Percentiles rank a stretch among this genome's conserved stretches.
Evolutionary conservation across 2,113 vertebrate genomes (phyloP).

Genomic region (Macquaria ambigua): DNA sequence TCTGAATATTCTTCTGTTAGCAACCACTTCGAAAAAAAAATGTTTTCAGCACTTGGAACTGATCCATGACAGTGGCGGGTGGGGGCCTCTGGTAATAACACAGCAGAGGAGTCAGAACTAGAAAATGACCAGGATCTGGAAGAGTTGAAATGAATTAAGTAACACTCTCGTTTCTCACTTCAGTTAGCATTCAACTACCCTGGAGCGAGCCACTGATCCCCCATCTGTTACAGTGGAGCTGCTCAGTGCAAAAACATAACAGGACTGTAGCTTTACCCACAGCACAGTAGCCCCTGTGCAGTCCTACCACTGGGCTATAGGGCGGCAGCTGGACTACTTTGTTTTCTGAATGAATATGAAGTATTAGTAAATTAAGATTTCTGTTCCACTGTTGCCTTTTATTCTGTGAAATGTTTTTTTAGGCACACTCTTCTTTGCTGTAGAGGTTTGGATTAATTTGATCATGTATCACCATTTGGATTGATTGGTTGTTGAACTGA

Average conservation of each 20-base stretch:
- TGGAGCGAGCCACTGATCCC: background rate
- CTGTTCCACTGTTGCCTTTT: background rate
- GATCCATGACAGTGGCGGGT: background rate
- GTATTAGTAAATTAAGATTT: background rate
- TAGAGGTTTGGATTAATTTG: background rate
- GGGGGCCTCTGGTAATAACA: background rate
- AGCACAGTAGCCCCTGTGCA: background rate
- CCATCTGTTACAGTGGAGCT: conserved; percentile 18
- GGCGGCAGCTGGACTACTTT: background rate
- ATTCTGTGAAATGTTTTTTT: background rate
- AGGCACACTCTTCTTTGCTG: background rate
- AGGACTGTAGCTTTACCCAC: background rate
- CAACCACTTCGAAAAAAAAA: background rate
- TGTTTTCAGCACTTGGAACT: background rate
- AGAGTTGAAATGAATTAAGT: background rate
- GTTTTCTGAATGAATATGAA: background rate
- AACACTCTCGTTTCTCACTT: conserved; percentile 7
- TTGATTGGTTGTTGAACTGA: background rate
- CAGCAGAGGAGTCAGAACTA: background rate
- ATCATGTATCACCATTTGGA: background rate
- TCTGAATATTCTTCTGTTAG: background rate
- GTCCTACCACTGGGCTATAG: background rate
- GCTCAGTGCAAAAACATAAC: background rate
- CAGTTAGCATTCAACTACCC: conserved; percentile 14
- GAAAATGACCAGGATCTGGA: background rate